Evolutionary conservation across 2,888 invertebrate genomes (phyloP), one percentile per base, ranked within the genome.

Genomic region (Drosophila algonquin): DNA sequence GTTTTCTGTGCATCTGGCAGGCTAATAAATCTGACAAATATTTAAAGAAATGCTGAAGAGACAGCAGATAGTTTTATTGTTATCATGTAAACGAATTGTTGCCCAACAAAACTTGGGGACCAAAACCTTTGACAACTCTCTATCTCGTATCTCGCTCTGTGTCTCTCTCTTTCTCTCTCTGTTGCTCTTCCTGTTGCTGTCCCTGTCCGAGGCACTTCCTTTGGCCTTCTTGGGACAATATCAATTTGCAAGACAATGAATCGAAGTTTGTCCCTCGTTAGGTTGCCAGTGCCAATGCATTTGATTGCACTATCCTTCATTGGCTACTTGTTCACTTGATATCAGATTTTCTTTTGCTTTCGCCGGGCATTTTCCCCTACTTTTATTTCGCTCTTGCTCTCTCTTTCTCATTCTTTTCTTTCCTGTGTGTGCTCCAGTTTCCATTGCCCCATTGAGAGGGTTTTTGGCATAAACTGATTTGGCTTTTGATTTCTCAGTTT

Each of bases 171-270:
- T n/a, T 46, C 10, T 63, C 24, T 51, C 16, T 32, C 74, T 61
- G 40, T 54, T 64, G 61, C 32, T 58, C 46, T 30, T 30, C 45
- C 10, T 14, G 12, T 35, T 4, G 5, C 35, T 5, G 35, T 35
- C 12, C 46, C 40, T 21, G 12, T 30, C 18, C 35, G 30, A 2
- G 30, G 30, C 8, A 0, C 30, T 30, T 10, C 9, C 45, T n/a
- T n/a, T n/a, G 14, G 40, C n/a, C 18, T 21, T 21, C 21, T 3
- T 35, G 68, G 69, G 48, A 69, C 77, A 82, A 81, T 76, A 81
- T 83, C 86, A 81, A 83, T 83, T 86, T 83, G 83, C 77, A 68
- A 81, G 81, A 77, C 83, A 83, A 81, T 77, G 73, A 68, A 76
- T 46, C 50, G 48, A 32, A 56, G 52, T 73, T 72, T 71, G 51